phyloP scores from a whole-genome alignment of 2,113 vertebrate genomes.

The Elachura formosa region DNA sequence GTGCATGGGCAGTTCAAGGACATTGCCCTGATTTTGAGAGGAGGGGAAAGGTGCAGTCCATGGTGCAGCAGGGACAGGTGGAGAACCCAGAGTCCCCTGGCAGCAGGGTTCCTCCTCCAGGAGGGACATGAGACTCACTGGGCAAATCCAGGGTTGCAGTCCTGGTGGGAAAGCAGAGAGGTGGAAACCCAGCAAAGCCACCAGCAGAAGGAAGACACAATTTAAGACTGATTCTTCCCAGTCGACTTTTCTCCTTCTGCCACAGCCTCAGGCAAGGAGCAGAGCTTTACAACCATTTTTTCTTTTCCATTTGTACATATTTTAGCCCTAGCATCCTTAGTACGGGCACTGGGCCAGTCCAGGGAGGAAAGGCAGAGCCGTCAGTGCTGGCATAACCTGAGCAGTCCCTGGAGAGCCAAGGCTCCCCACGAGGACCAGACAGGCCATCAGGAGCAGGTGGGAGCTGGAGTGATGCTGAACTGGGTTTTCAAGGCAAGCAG shows the following conservation, averaged over 20 bases:
- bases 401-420: neutral
- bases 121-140: neutral
- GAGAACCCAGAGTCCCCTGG: neutral
- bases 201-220: rapidly evolving
- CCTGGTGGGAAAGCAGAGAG: neutral
- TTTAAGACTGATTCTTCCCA: neutral
- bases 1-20: neutral
- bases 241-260: neutral
- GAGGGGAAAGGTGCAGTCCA: neutral
- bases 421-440: rapidly evolving
- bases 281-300: neutral
- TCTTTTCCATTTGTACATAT: neutral
- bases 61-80: neutral
- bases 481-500: neutral
- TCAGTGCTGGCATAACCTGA: neutral
- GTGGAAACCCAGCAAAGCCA: neutral
- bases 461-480: neutral
- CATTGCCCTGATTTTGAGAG: neutral
- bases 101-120: neutral
- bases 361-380: neutral
- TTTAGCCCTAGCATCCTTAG: neutral
- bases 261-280: neutral
- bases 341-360: neutral
- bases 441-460: neutral
- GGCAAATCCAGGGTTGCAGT: neutral